Percentiles rank a stretch among this genome's conserved stretches.
Evolutionary conservation across 1,140 invertebrate genomes (phyloP).

Genomic region (Formica exsecta): DNA sequence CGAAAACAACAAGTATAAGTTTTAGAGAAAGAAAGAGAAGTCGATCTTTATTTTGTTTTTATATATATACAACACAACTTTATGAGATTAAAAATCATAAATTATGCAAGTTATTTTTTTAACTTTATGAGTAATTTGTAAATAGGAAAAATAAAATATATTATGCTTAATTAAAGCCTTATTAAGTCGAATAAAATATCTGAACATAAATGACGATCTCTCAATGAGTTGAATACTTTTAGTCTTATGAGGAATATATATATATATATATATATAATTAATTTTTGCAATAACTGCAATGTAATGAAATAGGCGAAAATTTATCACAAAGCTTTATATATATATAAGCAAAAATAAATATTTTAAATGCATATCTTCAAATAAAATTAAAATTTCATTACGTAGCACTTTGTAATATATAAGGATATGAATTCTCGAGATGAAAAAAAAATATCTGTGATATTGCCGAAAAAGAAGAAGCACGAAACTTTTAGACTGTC

Average conservation of each 20-base stretch:
- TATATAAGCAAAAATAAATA: background rate
- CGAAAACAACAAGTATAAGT: background rate
- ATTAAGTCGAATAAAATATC: constrained; percentile 31
- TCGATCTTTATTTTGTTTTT: background rate
- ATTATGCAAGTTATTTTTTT: background rate
- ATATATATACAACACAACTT: background rate
- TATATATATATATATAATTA: too few species aligned
- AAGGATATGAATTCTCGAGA: constrained; percentile 2
- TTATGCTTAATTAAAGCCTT: constrained; percentile 47
- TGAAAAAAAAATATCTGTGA: constrained; percentile 30
- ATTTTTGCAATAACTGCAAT: constrained; percentile 66
- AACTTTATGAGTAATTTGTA: background rate
- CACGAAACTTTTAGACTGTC: constrained; percentile 53
- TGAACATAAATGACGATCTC: constrained; percentile 29
- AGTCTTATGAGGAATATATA: constrained; percentile 47
- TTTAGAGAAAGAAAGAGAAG: background rate
- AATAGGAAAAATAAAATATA: background rate
- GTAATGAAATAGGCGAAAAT: constrained; percentile 40
- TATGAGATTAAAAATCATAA: background rate
- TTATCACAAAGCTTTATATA: constrained; percentile 1
- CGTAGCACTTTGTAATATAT: background rate
- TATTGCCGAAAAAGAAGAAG: constrained; percentile 25
- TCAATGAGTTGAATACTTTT: constrained; percentile 46
- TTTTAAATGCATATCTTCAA: background rate
- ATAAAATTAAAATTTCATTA: too few species aligned